Conservation (phyloP, 2,113 vertebrate species). For the Podarcis cretensis region DNA sequence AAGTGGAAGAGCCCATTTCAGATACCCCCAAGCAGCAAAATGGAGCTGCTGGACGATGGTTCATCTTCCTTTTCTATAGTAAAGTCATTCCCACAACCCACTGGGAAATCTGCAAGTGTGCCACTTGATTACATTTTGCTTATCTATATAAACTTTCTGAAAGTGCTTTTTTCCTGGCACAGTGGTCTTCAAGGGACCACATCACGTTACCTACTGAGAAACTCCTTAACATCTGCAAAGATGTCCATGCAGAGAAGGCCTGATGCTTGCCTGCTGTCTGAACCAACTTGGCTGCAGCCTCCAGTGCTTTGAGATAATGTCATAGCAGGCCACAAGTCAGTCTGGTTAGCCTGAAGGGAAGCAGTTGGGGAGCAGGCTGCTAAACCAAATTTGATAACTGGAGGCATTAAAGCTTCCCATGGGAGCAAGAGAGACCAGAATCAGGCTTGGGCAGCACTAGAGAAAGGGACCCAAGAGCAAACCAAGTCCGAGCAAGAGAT, state of each 20-base stretch:
- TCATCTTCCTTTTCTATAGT: not conserved
- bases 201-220: not conserved
- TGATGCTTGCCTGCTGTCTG: not conserved
- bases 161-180: not conserved
- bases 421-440: not conserved
- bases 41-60: not conserved
- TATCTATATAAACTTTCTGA: not conserved
- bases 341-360: not conserved
- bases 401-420: not conserved
- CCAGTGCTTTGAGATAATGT: not conserved
- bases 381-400: not conserved
- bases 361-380: not conserved
- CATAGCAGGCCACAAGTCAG: not conserved
- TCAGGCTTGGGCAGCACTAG: not conserved
- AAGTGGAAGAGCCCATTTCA: not conserved
- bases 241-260: not conserved
- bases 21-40: too few species aligned
- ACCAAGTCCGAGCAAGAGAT: not conserved
- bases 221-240: not conserved
- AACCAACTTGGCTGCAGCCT: not conserved
- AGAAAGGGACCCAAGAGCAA: not conserved
- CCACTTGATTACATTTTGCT: not conserved
- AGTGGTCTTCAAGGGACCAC: too few species aligned
- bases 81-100: not conserved
- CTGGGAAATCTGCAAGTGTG: not conserved